A percentile compares a stretch with the other conserved stretches of the same genome.
Evolutionary conservation across 2,888 invertebrate species (phyloP).

Genomic region (Cephonodes hylas): DNA sequence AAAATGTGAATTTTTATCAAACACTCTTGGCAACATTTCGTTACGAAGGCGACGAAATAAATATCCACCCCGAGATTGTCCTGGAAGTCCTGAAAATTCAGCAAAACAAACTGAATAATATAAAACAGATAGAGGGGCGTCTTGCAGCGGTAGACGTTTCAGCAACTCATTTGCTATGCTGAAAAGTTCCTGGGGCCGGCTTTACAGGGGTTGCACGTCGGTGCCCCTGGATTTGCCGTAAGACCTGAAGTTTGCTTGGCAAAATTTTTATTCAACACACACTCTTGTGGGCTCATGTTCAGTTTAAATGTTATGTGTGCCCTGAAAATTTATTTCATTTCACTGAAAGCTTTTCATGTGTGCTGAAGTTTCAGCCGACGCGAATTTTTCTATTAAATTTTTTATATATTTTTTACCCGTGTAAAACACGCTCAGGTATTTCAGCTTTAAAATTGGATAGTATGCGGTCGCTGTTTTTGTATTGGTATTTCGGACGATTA

Average conservation of each 20-base stretch:
- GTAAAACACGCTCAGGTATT: neutral
- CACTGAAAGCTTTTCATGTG: constrained; percentile 29
- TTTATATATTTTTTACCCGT: constrained; percentile 14
- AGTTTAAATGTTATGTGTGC: constrained; percentile 31
- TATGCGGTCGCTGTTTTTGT: neutral
- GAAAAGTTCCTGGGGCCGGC: constrained; percentile 30
- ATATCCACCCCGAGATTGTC: neutral
- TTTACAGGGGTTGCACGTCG: constrained; percentile 15
- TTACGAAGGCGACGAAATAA: neutral
- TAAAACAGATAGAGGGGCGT: neutral
- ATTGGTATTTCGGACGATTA: neutral
- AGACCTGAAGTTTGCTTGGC: constrained; percentile 28
- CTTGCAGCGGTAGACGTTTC: constrained; percentile 7
- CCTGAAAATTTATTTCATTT: constrained; percentile 30
- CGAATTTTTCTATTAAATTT: constrained; percentile 26
- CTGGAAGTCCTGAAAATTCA: neutral
- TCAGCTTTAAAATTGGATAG: neutral
- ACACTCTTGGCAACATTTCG: constrained; percentile 2
- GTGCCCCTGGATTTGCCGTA: constrained; percentile 27
- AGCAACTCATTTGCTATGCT: constrained; percentile 36
- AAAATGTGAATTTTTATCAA: constrained; percentile 5
- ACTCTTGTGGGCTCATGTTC: constrained; percentile 30
- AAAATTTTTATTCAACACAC: constrained; percentile 39
- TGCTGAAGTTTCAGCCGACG: constrained; percentile 21
- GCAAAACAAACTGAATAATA: constrained; percentile 5